These are phyloP conservation scores for Muntiacus reevesi DNA, from an alignment of 2,113 vertebrate species.

Conservation along the genomic window DNA sequence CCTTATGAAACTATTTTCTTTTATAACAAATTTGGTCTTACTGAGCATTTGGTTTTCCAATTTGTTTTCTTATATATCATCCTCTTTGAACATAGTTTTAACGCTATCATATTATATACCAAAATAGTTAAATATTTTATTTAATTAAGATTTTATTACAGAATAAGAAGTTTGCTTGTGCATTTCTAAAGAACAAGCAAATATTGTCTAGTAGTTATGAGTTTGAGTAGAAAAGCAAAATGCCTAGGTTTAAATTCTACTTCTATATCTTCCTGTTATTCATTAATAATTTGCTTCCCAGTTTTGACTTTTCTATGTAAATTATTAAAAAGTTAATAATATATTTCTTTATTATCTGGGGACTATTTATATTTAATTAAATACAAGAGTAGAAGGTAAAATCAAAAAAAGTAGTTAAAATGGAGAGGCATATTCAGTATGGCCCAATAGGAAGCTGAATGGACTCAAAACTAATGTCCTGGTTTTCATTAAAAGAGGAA, in stretches of 20 bases:
- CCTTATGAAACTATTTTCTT: neutral
- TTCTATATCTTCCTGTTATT: neutral
- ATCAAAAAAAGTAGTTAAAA: neutral
- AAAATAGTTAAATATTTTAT: neutral
- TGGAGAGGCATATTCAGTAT: neutral
- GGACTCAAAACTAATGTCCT: neutral
- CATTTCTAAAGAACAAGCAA: neutral
- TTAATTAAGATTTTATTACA: neutral
- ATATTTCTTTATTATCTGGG: neutral
- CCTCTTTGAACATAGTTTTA: neutral
- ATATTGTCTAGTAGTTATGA: neutral
- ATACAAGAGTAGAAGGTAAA: neutral
- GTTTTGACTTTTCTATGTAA: neutral
- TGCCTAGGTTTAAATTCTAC: neutral
- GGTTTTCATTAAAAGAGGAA: neutral
- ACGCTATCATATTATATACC: neutral
- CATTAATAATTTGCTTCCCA: neutral
- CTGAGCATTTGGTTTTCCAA: neutral
- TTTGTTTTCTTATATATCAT: neutral
- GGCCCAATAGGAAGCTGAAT: neutral
- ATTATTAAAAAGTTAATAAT: neutral
- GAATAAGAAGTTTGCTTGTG: neutral
- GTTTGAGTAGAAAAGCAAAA: neutral
- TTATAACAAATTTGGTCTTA: neutral
- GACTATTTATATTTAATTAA: neutral